phyloP scores from a whole-genome alignment of 2,797 vertebrate species.

The Typhlichthys eigenmanni region DNA sequence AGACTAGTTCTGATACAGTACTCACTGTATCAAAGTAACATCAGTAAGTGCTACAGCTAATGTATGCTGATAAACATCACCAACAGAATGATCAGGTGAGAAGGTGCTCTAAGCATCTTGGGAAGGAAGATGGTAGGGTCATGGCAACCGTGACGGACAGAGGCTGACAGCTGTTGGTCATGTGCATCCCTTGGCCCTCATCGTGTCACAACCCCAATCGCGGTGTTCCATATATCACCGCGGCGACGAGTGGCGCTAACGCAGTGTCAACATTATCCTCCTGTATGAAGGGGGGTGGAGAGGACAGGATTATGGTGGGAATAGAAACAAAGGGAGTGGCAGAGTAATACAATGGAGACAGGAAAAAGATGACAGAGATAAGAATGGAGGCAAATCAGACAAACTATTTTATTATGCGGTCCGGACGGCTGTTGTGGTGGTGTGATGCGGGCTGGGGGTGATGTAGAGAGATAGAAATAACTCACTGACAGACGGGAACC shows the following conservation, averaged over 20 bases:
- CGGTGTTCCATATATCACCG: constrained; percentile 15
- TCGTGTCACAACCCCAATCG: constrained; percentile 7
- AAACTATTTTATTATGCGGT: constrained; percentile 30
- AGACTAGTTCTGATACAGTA: too few species aligned
- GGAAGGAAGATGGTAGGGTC: background rate
- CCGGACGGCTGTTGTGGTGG: background rate
- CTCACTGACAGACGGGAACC: background rate
- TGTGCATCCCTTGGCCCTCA: background rate
- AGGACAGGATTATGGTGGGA: background rate
- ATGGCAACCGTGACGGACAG: constrained; percentile 1
- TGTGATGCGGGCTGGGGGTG: constrained; percentile 26
- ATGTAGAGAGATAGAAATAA: constrained; percentile 35
- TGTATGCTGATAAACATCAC: too few species aligned
- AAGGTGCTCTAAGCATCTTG: too few species aligned
- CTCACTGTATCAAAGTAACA: too few species aligned
- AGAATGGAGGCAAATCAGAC: constrained; percentile 2
- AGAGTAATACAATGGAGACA: background rate
- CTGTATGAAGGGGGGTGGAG: background rate
- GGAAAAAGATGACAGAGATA: background rate
- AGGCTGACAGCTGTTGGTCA: constrained; percentile 18
- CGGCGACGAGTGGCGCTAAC: constrained; percentile 2
- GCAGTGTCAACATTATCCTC: constrained; percentile 2
- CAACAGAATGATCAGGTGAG: too few species aligned
- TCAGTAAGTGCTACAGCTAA: too few species aligned
- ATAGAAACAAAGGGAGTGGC: background rate